Conservation (phyloP, 2,113 vertebrate genomes). For the Equus przewalskii region DNA sequence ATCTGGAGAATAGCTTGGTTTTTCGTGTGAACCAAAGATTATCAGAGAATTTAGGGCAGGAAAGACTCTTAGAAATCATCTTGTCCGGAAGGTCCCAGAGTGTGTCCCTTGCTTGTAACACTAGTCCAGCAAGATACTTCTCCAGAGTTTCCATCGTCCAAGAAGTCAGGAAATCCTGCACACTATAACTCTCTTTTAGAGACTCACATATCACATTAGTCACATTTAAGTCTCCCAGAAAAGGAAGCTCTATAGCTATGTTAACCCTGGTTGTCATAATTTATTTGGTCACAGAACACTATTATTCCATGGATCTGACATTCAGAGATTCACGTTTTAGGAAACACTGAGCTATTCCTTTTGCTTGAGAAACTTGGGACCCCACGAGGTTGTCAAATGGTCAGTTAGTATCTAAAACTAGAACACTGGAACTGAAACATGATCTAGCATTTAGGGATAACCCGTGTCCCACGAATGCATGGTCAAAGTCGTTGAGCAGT, state of each 20-base stretch:
- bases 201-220: conserved; percentile 23
- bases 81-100: background rate
- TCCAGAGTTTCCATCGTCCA: background rate
- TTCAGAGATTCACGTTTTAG: background rate
- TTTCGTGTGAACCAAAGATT: background rate
- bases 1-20: background rate
- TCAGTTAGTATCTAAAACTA: background rate
- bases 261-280: background rate
- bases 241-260: background rate
- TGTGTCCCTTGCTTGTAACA: background rate
- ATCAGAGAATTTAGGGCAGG: conserved; percentile 10
- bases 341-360: background rate
- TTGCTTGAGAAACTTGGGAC: background rate
- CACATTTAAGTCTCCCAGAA: conserved; percentile 19
- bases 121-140: background rate
- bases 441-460: background rate
- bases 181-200: conserved; percentile 37
- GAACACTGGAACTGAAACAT: background rate
- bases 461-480: background rate
- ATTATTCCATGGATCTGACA: background rate
- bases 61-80: conserved; percentile 36
- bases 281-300: background rate
- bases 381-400: background rate
- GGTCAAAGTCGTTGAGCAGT: background rate
- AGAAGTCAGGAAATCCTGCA: conserved; percentile 13